Evolutionary conservation across 2,888 invertebrate genomes (phyloP).

Genomic region (Rapana venosa): DNA sequence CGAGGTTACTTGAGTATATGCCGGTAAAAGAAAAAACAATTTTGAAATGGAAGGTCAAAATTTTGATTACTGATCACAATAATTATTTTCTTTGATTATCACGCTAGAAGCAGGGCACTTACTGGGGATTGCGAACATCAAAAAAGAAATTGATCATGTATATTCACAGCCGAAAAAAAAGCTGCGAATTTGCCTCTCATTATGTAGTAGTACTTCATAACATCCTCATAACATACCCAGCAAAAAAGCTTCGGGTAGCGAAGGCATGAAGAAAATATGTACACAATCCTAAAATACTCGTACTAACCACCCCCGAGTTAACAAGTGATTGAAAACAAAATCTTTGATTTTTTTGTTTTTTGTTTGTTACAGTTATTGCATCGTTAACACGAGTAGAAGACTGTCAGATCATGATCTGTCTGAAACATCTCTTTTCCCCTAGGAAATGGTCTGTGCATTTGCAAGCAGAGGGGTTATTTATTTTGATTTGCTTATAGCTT

Average conservation of each 20-base stretch:
- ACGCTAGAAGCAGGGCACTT: background rate
- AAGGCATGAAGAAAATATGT: too few relatives aligned
- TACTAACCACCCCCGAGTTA: too few relatives aligned
- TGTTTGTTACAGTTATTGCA: background rate
- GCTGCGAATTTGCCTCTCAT: too few relatives aligned
- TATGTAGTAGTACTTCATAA: too few relatives aligned
- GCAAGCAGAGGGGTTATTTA: background rate
- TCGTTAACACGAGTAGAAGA: background rate
- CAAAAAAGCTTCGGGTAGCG: too few relatives aligned
- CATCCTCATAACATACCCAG: too few relatives aligned
- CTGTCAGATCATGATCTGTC: background rate
- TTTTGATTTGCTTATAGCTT: background rate
- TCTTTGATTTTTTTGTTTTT: background rate
- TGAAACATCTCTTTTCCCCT: background rate
- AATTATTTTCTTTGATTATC: conserved; percentile 1
- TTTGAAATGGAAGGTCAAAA: background rate
- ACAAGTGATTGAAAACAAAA: background rate
- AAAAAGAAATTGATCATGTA: too few relatives aligned
- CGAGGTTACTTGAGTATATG: too few relatives aligned
- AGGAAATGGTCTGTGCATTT: background rate
- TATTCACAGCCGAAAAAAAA: too few relatives aligned
- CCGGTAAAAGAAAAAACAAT: background rate
- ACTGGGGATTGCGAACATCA: background rate
- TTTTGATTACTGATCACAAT: background rate
- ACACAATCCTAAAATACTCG: too few relatives aligned